Evolutionary conservation across 1,140 invertebrate genomes (phyloP), one percentile per base, ranked within the genome.

Genomic region (Aradophagus sp.): DNA sequence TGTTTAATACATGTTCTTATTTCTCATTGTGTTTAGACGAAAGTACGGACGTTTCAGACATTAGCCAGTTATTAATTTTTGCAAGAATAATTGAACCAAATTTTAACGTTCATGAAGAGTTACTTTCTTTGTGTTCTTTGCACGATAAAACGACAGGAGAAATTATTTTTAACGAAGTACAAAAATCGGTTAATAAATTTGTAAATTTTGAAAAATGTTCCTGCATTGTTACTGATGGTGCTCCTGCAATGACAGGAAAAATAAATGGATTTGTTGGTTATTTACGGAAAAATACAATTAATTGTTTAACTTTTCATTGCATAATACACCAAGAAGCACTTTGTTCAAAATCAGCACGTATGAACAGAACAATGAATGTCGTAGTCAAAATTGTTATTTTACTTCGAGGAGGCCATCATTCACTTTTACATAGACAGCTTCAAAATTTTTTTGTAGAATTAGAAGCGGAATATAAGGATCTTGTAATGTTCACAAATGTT

Each of bases 241-340:
- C 31, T 23, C 31, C 19, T 12, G 31, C 16, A 16, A 45, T 45
- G 42, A 32, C 2, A 13, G 29, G 31, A 8, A 23, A 19, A 19
- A 23, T 20, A 5, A 47, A 19, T 35, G 29, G 44, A 12, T 47
- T 47, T 35, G 44, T 47, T 34, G 44, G 44, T n/a, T n/a, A 34
- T 20, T 47, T 47, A 27, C 5, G 15, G 5, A 13, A 26, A 31
- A 45, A 45, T n/a, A 17, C 29, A n/a, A 31, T 45, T n/a, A 31
- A 45, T 11, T 45, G 41, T 20, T 17, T 27, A 26, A 50, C 45
- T 4, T 50, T 50, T 5, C 45, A 50, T 11, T 50, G 45, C 10
- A 50, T 50, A 6, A 50, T 50, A 6, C 34, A 50, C 10, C 45
- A 50, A 8, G n/a, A 50, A 38, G 45, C 20, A 2, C 11, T 50